Evolutionary conservation across 2,797 vertebrate genomes (phyloP).

Genomic region (Crenuchus spilurus): DNA sequence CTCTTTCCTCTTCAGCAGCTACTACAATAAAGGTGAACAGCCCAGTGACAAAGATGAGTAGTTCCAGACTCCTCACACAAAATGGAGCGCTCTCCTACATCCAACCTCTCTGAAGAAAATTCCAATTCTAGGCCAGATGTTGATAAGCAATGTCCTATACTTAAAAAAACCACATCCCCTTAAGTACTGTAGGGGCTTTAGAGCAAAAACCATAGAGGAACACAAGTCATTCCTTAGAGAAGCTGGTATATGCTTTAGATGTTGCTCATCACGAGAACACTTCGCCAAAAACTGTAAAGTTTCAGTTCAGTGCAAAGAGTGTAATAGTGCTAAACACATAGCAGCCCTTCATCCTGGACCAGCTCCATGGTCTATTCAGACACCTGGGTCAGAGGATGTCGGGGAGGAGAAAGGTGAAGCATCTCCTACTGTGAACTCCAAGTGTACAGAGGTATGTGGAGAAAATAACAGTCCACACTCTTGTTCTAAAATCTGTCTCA

Average conservation of each 20-base stretch:
- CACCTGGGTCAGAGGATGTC: background rate
- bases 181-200: constrained; percentile 23
- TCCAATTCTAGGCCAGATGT: background rate
- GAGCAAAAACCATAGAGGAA: constrained; percentile 3
- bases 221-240: constrained; percentile 20
- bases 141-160: background rate
- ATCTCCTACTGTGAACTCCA: background rate
- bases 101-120: background rate
- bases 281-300: constrained; percentile 15
- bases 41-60: background rate
- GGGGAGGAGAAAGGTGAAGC: background rate
- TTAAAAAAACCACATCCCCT: constrained; percentile 25
- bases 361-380: background rate
- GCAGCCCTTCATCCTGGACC: constrained; percentile 18
- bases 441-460: constrained; percentile 1
- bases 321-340: background rate
- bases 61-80: background rate
- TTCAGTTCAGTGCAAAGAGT: constrained; percentile 1
- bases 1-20: background rate
- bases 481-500: constrained; percentile 1
- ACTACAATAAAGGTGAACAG: background rate
- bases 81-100: background rate
- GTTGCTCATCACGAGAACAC: constrained; percentile 17
- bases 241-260: constrained; percentile 20
- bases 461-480: background rate